phyloP scores from a whole-genome alignment of 2,113 vertebrate genomes.

The Chaetodon trifascialis region DNA sequence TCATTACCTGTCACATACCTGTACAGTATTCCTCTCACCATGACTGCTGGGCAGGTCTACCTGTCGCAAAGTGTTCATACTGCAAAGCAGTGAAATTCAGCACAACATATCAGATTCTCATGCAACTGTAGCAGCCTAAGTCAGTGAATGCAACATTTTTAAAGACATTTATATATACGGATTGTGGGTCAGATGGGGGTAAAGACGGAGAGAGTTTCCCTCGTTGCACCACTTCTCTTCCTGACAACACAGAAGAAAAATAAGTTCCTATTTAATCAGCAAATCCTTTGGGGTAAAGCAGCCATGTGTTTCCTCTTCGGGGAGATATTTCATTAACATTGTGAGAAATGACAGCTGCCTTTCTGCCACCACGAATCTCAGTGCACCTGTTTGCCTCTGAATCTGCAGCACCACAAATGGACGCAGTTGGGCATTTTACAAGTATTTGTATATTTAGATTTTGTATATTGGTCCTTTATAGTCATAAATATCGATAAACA shows the following conservation, averaged over 20 bases:
- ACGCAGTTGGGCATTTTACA: background rate
- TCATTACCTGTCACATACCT: constrained; percentile 6
- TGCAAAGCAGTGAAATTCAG: background rate
- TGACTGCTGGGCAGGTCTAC: background rate
- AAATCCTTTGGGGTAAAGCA: constrained; percentile 11
- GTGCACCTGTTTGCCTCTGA: constrained; percentile 50
- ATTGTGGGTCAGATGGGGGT: background rate
- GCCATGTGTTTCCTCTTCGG: constrained; percentile 40
- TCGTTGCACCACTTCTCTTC: background rate
- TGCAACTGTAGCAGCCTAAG: background rate
- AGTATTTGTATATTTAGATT: background rate
- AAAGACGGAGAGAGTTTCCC: background rate
- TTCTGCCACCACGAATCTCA: constrained; percentile 17
- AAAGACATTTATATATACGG: background rate
- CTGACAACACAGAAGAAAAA: constrained; percentile 5
- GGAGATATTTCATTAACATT: constrained; percentile 24
- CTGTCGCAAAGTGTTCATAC: background rate
- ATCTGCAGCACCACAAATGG: background rate
- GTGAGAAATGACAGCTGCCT: constrained; percentile 53
- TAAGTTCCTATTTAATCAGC: background rate
- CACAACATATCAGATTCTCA: background rate
- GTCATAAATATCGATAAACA: background rate
- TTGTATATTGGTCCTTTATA: background rate
- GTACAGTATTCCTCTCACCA: background rate
- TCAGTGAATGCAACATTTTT: background rate